phyloP scores from a whole-genome alignment of 2,113 vertebrate species.

The Amphiprion percula region DNA sequence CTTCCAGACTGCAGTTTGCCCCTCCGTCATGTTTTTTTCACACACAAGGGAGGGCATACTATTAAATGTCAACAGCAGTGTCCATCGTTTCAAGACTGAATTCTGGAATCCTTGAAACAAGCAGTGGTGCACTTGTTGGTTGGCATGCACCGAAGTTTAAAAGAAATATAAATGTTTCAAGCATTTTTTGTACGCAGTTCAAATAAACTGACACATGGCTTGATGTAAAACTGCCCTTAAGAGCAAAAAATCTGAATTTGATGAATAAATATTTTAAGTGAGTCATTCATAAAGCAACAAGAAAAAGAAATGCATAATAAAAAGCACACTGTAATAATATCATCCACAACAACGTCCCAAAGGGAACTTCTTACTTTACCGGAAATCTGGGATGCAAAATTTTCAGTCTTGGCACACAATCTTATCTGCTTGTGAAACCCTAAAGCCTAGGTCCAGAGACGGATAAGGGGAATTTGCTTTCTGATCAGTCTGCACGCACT shows the following conservation, averaged over 20 bases:
- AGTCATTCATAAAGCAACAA: conserved; percentile 27
- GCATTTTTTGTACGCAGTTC: not conserved
- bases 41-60: not conserved
- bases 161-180: not conserved
- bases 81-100: not conserved
- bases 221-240: not conserved
- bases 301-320: conserved; percentile 23
- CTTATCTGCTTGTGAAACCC: conserved; percentile 70
- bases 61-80: conserved; percentile 30
- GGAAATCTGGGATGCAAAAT: conserved; percentile 40
- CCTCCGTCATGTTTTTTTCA: conserved; percentile 2
- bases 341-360: conserved; percentile 40
- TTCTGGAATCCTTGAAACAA: conserved; percentile 15
- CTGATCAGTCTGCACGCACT: conserved; percentile 58
- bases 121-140: not conserved
- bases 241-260: not conserved
- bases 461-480: conserved; percentile 66
- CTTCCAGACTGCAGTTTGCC: not conserved
- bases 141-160: not conserved
- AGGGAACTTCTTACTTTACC: conserved; percentile 55
- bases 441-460: conserved; percentile 60
- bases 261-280: not conserved
- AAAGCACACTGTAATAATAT: conserved; percentile 3
- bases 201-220: conserved; percentile 11
- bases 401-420: conserved; percentile 55